Evolutionary conservation across 1,140 invertebrate species (phyloP), one percentile per base, ranked within the genome.

Genomic region (Thaumetopoea pityocampa): DNA sequence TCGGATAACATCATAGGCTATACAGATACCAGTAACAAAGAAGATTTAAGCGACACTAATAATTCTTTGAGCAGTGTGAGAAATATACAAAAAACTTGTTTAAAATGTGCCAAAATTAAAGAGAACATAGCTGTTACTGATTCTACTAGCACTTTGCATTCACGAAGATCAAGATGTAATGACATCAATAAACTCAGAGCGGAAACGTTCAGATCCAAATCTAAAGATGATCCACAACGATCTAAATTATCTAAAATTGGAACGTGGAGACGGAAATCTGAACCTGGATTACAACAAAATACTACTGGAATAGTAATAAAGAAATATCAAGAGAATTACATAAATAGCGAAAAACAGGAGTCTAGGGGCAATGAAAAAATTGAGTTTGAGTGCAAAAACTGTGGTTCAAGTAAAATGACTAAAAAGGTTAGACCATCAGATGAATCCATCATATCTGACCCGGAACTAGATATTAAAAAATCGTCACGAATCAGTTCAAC

Each of bases 261-360:
- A 3, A 90, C 86, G 40, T 91, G 91, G 90, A 73, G 91, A 58
- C 76, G 91, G 47, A 92, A 92, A 73, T 92, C 91, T 5, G 92
- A 92, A 63, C 92, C 92, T 1, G 89, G 90, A 2, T 80, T 90
- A 15, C 77, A 76, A 36, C 73, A 81, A 38, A 81, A 77, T 35
- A 46, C 62, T 14, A 52, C 53, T n/a, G 58, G 52, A 7, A 48
- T 63, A 1, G 12, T 77, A 9, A 33, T 49, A 0, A 84, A 80
- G 30, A 81, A 67, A 51, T 51, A 64, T 22, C 61, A 69, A 49
- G 74, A 81, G 6, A 72, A 69, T 62, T 71, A 83, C 30, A 63
- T n/a, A n/a, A n/a, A n/a, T n/a, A n/a, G 50, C 34, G 74, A 79
- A 45, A 78, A 40, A 51, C 51, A 44, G 19, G 72, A 76, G 28